Conservation (phyloP, 2,888 invertebrate genomes). For the Cotesia congregata region DNA sequence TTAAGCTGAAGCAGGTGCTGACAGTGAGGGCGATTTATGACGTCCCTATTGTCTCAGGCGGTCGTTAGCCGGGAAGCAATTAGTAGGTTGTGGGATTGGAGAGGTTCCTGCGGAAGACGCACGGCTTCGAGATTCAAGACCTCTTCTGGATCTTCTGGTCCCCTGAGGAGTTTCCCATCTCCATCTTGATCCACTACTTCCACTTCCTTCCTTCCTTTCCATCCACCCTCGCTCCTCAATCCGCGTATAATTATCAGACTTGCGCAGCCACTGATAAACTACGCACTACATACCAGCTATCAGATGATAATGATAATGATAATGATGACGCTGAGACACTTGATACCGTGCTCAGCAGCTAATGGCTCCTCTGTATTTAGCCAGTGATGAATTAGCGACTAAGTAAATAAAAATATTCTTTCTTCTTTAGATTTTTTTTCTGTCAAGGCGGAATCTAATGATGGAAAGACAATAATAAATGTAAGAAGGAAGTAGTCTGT, state of each 20-base stretch:
- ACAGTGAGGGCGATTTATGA: conserved; percentile 42
- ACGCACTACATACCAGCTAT: neutral
- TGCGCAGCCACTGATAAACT: conserved; percentile 32
- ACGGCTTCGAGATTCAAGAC: conserved; percentile 27
- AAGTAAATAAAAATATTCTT: neutral
- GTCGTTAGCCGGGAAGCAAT: conserved; percentile 49
- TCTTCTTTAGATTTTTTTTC: neutral
- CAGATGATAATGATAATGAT: neutral
- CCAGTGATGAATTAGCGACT: neutral
- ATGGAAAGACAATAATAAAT: conserved; percentile 2
- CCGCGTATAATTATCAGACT: conserved; percentile 48
- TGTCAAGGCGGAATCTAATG: neutral
- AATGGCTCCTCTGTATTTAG: conserved; percentile 1
- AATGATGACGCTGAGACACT: neutral
- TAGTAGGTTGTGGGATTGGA: conserved; percentile 42
- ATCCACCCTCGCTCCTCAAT: conserved; percentile 42
- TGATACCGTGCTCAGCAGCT: conserved; percentile 4
- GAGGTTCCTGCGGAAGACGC: conserved; percentile 41
- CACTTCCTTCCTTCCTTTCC: conserved; percentile 3
- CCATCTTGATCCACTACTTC: neutral
- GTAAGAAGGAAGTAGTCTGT: conserved; percentile 33
- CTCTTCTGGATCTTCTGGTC: neutral
- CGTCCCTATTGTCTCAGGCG: conserved; percentile 39
- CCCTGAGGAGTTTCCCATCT: neutral
- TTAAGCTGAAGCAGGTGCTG: conserved; percentile 24